These are phyloP conservation scores for Pseudomyrmex cubaensis DNA, from an alignment of 1,140 invertebrate genomes.

Conservation along the genomic window DNA sequence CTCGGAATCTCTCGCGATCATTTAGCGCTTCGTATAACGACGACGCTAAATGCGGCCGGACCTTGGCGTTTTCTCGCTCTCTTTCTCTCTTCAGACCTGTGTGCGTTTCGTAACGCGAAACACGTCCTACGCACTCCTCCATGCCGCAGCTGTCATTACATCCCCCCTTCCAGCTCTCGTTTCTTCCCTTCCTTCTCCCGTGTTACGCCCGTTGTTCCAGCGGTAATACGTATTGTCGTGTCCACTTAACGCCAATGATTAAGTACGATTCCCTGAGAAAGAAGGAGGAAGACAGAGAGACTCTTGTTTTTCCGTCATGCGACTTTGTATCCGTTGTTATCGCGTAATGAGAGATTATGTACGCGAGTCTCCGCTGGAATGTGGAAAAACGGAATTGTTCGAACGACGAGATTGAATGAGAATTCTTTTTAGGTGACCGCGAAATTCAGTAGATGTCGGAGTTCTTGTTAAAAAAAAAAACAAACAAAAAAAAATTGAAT, in stretches of 20 bases:
- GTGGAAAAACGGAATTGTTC: no score
- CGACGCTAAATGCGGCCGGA: slow-evolving; percentile 26
- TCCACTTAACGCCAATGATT: slow-evolving; percentile 37
- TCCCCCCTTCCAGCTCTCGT: not conserved
- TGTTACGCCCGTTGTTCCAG: no score
- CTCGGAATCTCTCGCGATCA: slow-evolving; percentile 15
- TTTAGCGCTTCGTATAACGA: slow-evolving; percentile 29
- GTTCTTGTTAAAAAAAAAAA: no score
- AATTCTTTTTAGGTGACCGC: no score
- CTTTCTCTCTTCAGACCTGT: no score
- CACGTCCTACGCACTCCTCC: slow-evolving; percentile 17
- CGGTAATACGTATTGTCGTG: not conserved
- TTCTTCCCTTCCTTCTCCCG: not conserved
- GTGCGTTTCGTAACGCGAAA: slow-evolving; percentile 34
- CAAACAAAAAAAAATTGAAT: no score
- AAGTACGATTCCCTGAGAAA: slow-evolving; percentile 4
- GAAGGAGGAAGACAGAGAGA: not conserved
- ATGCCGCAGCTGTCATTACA: slow-evolving; percentile 16
- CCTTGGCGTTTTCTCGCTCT: slow-evolving; percentile 23
- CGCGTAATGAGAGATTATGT: slow-evolving; percentile 15
- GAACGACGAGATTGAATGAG: no score
- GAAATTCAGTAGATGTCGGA: no score
- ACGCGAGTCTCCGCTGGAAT: not conserved
- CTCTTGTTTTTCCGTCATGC: slow-evolving; percentile 30
- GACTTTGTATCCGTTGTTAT: slow-evolving; percentile 18